Percentiles rank a stretch among this genome's conserved stretches.
phyloP scores from a whole-genome alignment of 2,888 invertebrate genomes.

The Plebejus argus region DNA sequence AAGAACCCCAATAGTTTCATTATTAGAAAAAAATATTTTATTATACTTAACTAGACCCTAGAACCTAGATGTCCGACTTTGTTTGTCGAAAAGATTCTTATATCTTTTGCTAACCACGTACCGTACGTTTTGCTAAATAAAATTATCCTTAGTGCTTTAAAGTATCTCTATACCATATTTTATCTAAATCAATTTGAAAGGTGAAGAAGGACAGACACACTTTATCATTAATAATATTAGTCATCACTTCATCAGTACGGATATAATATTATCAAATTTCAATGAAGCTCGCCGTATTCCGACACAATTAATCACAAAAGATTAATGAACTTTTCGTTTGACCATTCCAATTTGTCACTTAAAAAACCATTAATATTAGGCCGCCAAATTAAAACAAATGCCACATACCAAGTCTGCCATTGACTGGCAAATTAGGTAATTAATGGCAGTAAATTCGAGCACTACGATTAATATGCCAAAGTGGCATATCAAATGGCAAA shows the following conservation, averaged over 20 bases:
- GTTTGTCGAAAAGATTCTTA: too few species aligned
- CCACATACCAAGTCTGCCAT: background rate
- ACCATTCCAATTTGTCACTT: constrained; percentile 1
- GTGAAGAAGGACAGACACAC: too few species aligned
- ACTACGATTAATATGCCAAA: background rate
- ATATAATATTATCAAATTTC: too few species aligned
- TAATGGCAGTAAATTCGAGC: background rate
- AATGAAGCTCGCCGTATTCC: background rate
- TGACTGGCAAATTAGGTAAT: background rate
- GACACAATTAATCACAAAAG: background rate
- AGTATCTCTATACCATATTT: too few species aligned
- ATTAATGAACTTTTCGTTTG: background rate
- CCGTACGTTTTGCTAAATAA: too few species aligned
- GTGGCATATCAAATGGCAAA: constrained; percentile 22
- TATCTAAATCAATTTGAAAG: too few species aligned
- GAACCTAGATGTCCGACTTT: too few species aligned
- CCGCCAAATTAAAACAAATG: background rate
- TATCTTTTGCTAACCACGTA: too few species aligned
- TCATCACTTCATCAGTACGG: background rate
- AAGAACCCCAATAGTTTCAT: too few species aligned
- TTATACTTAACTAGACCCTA: too few species aligned
- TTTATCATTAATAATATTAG: background rate
- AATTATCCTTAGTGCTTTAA: too few species aligned
- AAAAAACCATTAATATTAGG: background rate
- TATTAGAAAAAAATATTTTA: too few species aligned